Evolutionary conservation across 2,888 invertebrate species (phyloP).

Genomic region (Rotaria macrura): DNA sequence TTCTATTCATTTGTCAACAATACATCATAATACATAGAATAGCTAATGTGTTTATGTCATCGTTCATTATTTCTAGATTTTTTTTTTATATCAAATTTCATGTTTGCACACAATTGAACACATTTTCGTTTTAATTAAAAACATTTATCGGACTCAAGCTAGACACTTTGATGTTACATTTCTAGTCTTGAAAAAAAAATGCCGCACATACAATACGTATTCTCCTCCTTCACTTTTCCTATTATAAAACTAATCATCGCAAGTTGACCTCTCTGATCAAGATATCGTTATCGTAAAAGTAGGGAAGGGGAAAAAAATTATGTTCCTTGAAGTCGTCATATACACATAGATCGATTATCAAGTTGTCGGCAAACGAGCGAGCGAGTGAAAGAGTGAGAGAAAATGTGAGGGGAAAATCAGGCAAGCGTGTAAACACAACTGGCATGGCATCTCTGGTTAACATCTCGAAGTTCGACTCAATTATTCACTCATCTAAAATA

Average conservation of each 20-base stretch:
- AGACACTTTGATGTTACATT: neutral
- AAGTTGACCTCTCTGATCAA: neutral
- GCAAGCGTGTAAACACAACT: neutral
- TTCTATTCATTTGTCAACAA: neutral
- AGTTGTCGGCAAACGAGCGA: neutral
- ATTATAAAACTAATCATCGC: neutral
- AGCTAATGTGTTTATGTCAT: neutral
- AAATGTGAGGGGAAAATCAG: neutral
- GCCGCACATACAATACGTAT: neutral
- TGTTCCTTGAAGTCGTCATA: neutral
- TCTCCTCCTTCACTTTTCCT: neutral
- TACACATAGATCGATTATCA: neutral
- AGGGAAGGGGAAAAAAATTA: neutral
- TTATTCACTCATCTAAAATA: slow-evolving; percentile 12
- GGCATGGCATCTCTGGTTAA: neutral
- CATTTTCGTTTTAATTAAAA: neutral
- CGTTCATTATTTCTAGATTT: neutral
- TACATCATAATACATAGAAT: neutral
- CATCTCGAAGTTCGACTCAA: neutral
- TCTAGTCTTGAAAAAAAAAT: neutral
- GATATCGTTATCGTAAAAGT: neutral
- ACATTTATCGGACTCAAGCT: neutral
- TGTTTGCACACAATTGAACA: neutral
- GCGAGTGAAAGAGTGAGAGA: too few relatives aligned
- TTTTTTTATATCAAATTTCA: neutral